Evolutionary conservation across 2,797 vertebrate species (phyloP).

Genomic region (Aeoliscus strigatus): DNA sequence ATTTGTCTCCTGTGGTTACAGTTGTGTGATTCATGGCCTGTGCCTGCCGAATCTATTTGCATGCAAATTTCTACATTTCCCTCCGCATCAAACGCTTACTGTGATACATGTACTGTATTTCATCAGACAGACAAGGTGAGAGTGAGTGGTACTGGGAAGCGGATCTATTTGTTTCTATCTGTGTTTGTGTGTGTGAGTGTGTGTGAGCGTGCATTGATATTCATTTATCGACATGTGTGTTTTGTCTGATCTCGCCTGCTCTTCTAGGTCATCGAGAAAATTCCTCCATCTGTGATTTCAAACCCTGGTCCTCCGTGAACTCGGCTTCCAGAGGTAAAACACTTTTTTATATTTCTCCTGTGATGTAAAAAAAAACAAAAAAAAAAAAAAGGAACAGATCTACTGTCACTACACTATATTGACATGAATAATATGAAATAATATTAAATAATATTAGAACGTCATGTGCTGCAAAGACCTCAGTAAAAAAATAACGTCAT

Average conservation of each 20-base stretch:
- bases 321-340: conserved; percentile 71
- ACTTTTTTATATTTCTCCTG: conserved; percentile 7
- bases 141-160: conserved; percentile 43
- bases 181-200: conserved; percentile 12
- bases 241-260: conserved; percentile 55
- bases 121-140: conserved; percentile 53
- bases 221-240: conserved; percentile 31
- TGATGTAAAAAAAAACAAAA: no score
- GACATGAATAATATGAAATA: no score
- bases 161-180: conserved; percentile 29
- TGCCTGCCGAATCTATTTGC: conserved; percentile 66
- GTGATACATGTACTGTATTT: conserved; percentile 63
- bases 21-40: conserved; percentile 61
- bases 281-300: conserved; percentile 82
- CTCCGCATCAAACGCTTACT: conserved; percentile 55
- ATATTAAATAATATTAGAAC: no score
- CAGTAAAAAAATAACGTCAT: no score
- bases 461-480: no score
- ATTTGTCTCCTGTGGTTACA: conserved; percentile 48
- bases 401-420: no score
- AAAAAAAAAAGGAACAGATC: no score
- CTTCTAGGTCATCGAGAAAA: conserved; percentile 79
- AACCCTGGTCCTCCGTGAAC: conserved; percentile 51
- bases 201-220: conserved; percentile 30
- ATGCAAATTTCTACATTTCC: conserved; percentile 70